Percentiles rank a stretch among this genome's conserved stretches.
These are phyloP conservation scores for Xenopus borealis DNA, from an alignment of 2,113 vertebrate species.

Conservation along the genomic window DNA sequence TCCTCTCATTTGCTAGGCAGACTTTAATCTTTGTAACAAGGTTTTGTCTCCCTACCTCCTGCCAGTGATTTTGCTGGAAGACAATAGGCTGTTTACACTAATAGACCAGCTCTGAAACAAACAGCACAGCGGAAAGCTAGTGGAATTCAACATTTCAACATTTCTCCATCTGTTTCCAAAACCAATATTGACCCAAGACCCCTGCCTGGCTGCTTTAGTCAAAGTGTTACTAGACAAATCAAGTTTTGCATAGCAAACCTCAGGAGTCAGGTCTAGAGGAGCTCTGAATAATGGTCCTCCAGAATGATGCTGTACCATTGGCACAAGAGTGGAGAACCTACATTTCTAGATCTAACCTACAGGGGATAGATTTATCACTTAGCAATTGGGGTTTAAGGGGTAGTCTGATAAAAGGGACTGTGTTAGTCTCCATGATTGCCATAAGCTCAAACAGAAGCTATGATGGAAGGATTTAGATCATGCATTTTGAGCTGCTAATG, in stretches of 20 bases:
- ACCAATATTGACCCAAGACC: slow-evolving; percentile 75
- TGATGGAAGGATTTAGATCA: slow-evolving; percentile 54
- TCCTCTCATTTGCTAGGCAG: slow-evolving; percentile 45
- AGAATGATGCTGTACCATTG: slow-evolving; percentile 60
- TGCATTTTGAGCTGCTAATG: slow-evolving; percentile 56
- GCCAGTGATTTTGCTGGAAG: slow-evolving; percentile 66
- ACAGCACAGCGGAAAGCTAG: slow-evolving; percentile 64
- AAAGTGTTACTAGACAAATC: slow-evolving; percentile 68
- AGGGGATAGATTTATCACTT: slow-evolving; percentile 54
- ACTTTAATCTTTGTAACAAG: slow-evolving; percentile 62
- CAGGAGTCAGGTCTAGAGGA: slow-evolving; percentile 64
- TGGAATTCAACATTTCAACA: slow-evolving; percentile 73
- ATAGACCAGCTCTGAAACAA: slow-evolving; percentile 71
- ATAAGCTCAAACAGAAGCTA: fast-evolving
- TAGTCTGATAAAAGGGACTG: slow-evolving; percentile 56
- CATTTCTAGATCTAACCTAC: slow-evolving; percentile 50
- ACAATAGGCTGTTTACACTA: slow-evolving; percentile 84
- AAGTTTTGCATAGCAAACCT: slow-evolving; percentile 62
- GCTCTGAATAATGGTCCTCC: slow-evolving; percentile 61
- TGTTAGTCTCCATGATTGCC: neutral
- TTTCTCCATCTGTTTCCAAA: slow-evolving; percentile 74
- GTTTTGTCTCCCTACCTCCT: slow-evolving; percentile 66
- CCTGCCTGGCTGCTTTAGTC: slow-evolving; percentile 70
- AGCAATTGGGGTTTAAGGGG: slow-evolving; percentile 61
- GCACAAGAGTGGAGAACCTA: slow-evolving; percentile 56